Percentiles rank a stretch among this genome's conserved stretches.
Evolutionary conservation across 2,797 vertebrate species (phyloP).

Genomic region (Vespertilio murinus): DNA sequence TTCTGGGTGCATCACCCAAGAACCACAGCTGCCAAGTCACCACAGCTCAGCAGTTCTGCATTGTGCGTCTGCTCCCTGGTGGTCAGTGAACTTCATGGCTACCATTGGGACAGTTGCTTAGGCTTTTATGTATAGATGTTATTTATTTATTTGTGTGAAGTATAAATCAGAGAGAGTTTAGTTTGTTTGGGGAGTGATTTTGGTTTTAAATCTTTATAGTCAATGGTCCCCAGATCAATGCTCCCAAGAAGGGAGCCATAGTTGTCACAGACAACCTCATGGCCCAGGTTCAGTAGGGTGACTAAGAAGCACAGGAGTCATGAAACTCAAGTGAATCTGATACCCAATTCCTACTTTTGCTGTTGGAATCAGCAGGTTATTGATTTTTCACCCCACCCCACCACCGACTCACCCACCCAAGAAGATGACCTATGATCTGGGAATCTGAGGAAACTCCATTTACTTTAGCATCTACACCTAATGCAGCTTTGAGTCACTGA

Average conservation of each 20-base stretch:
- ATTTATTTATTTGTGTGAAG: neutral
- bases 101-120: no score
- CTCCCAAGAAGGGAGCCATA: neutral
- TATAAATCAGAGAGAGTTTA: neutral
- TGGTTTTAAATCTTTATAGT: slow-evolving; percentile 33
- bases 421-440: neutral
- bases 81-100: no score
- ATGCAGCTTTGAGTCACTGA: neutral
- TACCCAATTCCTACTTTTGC: neutral
- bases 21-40: no score
- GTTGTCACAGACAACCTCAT: neutral
- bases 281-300: neutral
- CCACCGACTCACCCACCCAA: no score
- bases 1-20: no score
- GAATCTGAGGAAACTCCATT: slow-evolving; percentile 32
- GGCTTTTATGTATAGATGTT: neutral
- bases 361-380: neutral
- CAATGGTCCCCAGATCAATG: neutral
- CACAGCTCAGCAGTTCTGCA: no score
- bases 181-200: slow-evolving; percentile 17
- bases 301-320: neutral
- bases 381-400: neutral
- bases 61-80: no score
- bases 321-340: neutral
- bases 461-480: neutral